Evolutionary conservation across 2,797 vertebrate species (phyloP).

Genomic region (Squalus acanthias): DNA sequence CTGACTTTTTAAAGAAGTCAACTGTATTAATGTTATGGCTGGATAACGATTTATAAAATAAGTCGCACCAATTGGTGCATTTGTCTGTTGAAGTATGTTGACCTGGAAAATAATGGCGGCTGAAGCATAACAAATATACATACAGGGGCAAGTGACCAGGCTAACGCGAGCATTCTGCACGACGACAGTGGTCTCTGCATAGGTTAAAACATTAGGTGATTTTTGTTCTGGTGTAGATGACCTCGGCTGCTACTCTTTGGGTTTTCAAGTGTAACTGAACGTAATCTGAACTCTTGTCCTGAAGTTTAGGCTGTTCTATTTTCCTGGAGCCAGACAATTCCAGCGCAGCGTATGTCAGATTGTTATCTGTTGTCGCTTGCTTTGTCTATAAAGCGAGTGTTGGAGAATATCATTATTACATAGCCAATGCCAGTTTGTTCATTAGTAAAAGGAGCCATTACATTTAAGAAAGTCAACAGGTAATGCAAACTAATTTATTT

Average conservation of each 20-base stretch:
- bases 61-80: background rate
- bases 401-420: background rate
- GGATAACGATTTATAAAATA: too few relatives aligned
- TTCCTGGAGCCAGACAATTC: background rate
- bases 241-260: background rate
- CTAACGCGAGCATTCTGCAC: too few relatives aligned
- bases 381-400: background rate
- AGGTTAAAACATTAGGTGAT: background rate
- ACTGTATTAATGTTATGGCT: background rate
- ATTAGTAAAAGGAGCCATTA: background rate
- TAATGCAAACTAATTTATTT: background rate
- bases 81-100: background rate
- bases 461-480: background rate
- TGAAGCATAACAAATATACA: background rate
- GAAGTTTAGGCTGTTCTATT: background rate
- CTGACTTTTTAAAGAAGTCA: background rate
- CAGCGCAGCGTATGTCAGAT: background rate
- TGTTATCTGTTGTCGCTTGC: background rate
- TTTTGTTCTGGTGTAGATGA: background rate
- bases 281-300: background rate
- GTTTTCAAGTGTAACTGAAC: background rate
- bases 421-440: background rate
- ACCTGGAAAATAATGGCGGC: too few relatives aligned
- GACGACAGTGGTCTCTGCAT: background rate
- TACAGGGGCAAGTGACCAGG: too few relatives aligned